A percentile compares a stretch with the other conserved stretches of the same genome.
These are phyloP conservation scores for Chloroceryle amazona DNA, from an alignment of 2,797 vertebrate genomes.

Conservation along the genomic window DNA sequence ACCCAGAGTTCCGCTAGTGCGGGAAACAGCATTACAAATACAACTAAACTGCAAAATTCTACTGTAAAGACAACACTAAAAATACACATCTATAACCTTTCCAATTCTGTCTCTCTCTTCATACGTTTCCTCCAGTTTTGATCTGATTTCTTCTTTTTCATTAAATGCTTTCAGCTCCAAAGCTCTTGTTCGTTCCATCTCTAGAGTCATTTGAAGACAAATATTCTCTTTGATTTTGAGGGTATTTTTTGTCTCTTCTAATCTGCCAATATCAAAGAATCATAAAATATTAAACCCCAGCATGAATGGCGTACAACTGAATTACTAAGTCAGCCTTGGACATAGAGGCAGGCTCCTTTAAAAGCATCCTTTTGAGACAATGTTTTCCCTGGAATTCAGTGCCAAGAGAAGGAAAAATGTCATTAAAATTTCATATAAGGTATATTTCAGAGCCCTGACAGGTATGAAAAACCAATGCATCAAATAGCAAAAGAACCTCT, in stretches of 20 bases:
- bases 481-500: background rate
- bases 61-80: background rate
- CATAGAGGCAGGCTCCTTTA: background rate
- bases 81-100: constrained; percentile 58
- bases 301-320: background rate
- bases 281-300: background rate
- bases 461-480: background rate
- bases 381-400: background rate
- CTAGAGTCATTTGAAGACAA: constrained; percentile 65
- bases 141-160: constrained; percentile 84
- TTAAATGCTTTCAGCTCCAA: constrained; percentile 82
- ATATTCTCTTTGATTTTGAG: constrained; percentile 67
- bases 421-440: background rate
- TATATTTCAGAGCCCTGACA: background rate
- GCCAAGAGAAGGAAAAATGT: background rate
- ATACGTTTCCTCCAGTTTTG: constrained; percentile 78
- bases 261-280: constrained; percentile 56
- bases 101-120: constrained; percentile 78
- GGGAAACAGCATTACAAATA: background rate
- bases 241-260: constrained; percentile 67
- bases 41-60: background rate
- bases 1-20: background rate
- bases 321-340: background rate
- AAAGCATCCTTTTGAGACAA: background rate
- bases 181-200: constrained; percentile 76